Base-by-base conservation (phyloP, 2,113 vertebrate genomes). In the Orycteropus afer region DNA sequence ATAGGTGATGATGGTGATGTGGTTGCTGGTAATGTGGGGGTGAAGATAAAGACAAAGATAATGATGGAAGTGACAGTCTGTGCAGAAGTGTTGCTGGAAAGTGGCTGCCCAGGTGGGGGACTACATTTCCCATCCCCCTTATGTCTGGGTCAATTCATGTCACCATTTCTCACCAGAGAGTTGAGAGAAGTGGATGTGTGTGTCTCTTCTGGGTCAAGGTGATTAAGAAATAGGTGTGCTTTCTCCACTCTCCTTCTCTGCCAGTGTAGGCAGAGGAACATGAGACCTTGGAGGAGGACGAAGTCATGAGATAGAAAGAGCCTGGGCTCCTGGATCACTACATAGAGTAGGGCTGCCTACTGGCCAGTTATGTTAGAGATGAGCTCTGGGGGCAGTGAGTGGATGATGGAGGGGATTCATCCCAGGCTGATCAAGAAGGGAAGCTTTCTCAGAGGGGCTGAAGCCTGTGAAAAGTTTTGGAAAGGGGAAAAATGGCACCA, bases 101-200 rank as follows among this genome's bases (percentile, higher is more conserved):
- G 59, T 45, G 76, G 29, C 22, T 2, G 0, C 51, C 11, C 2
- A 4, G 53, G 18, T 7, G 0, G 18, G n/a, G 17, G n/a, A 22
- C n/a, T 40, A 32, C 34, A 3, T 63, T 79, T 79, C 40, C 81
- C 61, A 87, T 59, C 3, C 13, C 25, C 37, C 34, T 42, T 42
- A 20, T 13, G 0, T 42, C 37, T n/a, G 32, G 51, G 23, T 20
- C 12, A 34, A 47, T 73, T 11, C n/a, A 15, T 0, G 2, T 51
- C 83, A 85, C 15, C 47, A 7, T 34, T 49, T 88, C 29, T 84
- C 34, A 40, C 37, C 53, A 13, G 34, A 37, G 95, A 8, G 17
- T 3, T 65, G 45, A n/a, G 45, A 73, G 37, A 90, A 86, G 49
- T 0, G 15, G n/a, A 77, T 76, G 74, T 1, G 34, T 40, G 6